Evolutionary conservation across 2,888 invertebrate genomes (phyloP), one percentile per base, ranked within the genome.

Genomic region (Bhutanitis thaidina): DNA sequence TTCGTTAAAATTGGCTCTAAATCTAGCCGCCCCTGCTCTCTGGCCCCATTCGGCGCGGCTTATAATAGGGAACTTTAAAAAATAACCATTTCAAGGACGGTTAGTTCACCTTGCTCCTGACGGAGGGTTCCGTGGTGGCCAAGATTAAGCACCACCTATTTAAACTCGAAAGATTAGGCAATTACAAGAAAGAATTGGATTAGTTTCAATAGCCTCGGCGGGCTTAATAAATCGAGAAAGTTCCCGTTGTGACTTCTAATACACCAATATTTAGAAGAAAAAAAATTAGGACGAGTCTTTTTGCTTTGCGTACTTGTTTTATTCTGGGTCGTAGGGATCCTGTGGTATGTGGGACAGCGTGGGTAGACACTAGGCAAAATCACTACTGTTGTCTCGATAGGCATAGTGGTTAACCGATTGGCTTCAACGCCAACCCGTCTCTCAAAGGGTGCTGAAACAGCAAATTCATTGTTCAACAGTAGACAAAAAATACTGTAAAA

Each of bases 51-150:
- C 68, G 66, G 66, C 58, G 56, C 64, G 65, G 54, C 53, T 66
- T 64, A 67, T 69, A 70, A 69, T 62, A 69, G 77, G 74, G 74
- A 75, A 75, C 67, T 74, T 75, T 73, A 76, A 80, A 51, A 85
- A 84, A 80, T 80, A 80, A 76, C 78, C 78, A 78, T 81, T 83
- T 81, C 77, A 80, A 75, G 83, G 80, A 69, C 76, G 77, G 81
- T 75, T 84, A 73, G 72, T 70, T 75, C 74, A 78, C 77, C 78
- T 77, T 70, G 62, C 60, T 59, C 59, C 58, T 61, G 59, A 60
- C 59, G 40, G 59, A 59, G 64, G 62, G 64, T 53, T 52, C 54
- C 39, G 48, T 9, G 32, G 13, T 15, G 27, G 13, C 40, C 52
- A 56, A 74, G 77, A 77, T 77, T 71, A 70, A 74, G 68, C 55